These are phyloP conservation scores for Melanostoma mellinum DNA, from an alignment of 2,888 invertebrate species.

Conservation along the genomic window DNA sequence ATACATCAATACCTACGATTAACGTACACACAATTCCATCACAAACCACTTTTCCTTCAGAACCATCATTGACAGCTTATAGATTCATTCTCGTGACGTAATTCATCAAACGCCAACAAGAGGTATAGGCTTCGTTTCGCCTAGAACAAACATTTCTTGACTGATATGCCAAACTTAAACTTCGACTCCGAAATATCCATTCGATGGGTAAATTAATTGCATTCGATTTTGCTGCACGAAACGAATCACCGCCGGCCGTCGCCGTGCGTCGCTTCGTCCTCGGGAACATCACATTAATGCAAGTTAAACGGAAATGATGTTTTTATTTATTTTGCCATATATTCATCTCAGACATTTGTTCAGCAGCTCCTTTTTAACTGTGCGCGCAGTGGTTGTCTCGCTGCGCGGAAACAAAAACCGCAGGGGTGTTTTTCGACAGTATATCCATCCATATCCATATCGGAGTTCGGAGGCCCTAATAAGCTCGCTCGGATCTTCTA, in stretches of 20 bases:
- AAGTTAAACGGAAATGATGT: slow-evolving; percentile 73
- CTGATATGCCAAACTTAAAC: slow-evolving; percentile 64
- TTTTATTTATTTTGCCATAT: slow-evolving; percentile 73
- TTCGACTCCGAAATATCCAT: slow-evolving; percentile 50
- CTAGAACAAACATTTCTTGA: slow-evolving; percentile 23
- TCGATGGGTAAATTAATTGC: slow-evolving; percentile 68
- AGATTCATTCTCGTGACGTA: slow-evolving; percentile 64
- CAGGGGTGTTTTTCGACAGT: slow-evolving; percentile 73
- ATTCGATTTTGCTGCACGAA: slow-evolving; percentile 70
- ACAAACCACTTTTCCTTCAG: slow-evolving; percentile 55
- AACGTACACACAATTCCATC: slow-evolving; percentile 9
- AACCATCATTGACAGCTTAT: slow-evolving; percentile 54
- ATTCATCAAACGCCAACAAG: slow-evolving; percentile 65
- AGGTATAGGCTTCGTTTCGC: slow-evolving; percentile 45
- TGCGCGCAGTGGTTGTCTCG: slow-evolving; percentile 72
- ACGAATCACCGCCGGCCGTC: slow-evolving; percentile 24
- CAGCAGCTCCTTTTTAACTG: slow-evolving; percentile 72
- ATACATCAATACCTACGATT: slow-evolving; percentile 38
- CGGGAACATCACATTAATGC: slow-evolving; percentile 70
- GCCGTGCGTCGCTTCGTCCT: slow-evolving; percentile 8
- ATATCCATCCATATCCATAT: slow-evolving; percentile 61
- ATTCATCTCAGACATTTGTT: slow-evolving; percentile 71
- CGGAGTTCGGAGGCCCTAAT: slow-evolving; percentile 55
- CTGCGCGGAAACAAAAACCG: slow-evolving; percentile 73
- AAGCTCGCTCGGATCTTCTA: slow-evolving; percentile 36